Evolutionary conservation across 1,140 invertebrate species (phyloP).

Genomic region (Leptinotarsa texana): DNA sequence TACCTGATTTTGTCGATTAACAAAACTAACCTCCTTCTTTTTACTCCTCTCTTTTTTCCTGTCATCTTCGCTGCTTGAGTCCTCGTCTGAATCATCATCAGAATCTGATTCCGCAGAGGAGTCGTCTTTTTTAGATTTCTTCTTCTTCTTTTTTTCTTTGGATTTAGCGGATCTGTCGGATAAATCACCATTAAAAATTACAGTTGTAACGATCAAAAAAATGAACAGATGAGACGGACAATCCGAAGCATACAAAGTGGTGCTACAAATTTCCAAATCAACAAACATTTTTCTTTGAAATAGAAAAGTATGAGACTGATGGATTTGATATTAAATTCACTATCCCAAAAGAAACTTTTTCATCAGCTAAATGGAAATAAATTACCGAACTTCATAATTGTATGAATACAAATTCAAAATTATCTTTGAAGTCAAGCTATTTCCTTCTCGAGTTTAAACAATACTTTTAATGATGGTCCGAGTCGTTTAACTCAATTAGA

Average conservation of each 20-base stretch:
- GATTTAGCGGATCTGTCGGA: slow-evolving; percentile 46
- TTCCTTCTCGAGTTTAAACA: too few species aligned
- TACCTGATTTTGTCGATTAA: not conserved
- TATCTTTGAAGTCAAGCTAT: too few species aligned
- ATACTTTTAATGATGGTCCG: too few species aligned
- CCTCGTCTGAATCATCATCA: slow-evolving; percentile 44
- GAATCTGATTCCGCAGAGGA: slow-evolving; percentile 37
- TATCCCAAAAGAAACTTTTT: too few species aligned
- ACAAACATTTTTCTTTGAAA: too few species aligned
- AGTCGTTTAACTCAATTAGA: too few species aligned
- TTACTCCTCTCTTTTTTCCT: slow-evolving; percentile 48
- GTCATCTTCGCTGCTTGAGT: slow-evolving; percentile 47
- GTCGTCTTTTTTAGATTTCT: slow-evolving; percentile 42
- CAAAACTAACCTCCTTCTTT: slow-evolving; percentile 52
- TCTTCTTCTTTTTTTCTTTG: slow-evolving; percentile 52
- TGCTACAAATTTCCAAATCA: not conserved
- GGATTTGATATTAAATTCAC: too few species aligned
- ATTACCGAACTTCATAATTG: too few species aligned
- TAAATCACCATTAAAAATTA: slow-evolving; percentile 8
- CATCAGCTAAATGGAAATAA: too few species aligned
- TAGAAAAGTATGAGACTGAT: too few species aligned
- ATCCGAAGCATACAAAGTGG: not conserved
- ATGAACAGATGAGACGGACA: not conserved
- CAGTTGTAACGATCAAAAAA: too few species aligned
- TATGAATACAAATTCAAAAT: too few species aligned